These are phyloP conservation scores for Phenganax stokvisi DNA, from an alignment of 92 coral and sea anemone genomes.

Conservation along the genomic window DNA sequence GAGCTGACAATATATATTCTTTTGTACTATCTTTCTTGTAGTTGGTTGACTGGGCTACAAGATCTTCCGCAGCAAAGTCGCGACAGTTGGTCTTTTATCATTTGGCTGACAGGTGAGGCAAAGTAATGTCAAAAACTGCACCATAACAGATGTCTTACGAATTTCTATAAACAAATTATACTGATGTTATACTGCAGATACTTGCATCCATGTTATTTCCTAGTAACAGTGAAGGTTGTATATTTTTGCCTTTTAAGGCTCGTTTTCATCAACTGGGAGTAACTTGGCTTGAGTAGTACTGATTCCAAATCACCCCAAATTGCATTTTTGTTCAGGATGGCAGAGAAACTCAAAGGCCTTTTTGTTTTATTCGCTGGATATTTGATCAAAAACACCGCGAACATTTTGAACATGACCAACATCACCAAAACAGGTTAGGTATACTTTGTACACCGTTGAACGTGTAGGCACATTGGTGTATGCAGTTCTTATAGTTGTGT, in stretches of 20 bases:
- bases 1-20: background rate
- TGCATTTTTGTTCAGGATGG: slow-evolving; percentile 51
- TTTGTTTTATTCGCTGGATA: slow-evolving; percentile 95
- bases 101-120: slow-evolving; percentile 74
- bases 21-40: slow-evolving; percentile 29
- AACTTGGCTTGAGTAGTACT: background rate
- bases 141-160: no score
- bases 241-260: no score
- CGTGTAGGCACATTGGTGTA: no score
- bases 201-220: no score
- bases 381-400: slow-evolving; percentile 81
- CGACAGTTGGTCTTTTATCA: slow-evolving; percentile 84
- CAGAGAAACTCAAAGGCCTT: slow-evolving; percentile 81
- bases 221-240: no score
- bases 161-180: no score
- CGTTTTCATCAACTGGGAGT: background rate
- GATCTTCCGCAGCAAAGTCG: slow-evolving; percentile 54
- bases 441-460: background rate
- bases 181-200: no score
- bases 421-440: slow-evolving; percentile 65
- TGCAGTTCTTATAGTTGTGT: no score
- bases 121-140: background rate
- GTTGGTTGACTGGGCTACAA: slow-evolving; percentile 93
- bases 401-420: slow-evolving; percentile 66
- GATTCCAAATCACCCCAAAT: background rate